Conservation (phyloP, 2,888 invertebrate species). For the Perdita meconis region DNA sequence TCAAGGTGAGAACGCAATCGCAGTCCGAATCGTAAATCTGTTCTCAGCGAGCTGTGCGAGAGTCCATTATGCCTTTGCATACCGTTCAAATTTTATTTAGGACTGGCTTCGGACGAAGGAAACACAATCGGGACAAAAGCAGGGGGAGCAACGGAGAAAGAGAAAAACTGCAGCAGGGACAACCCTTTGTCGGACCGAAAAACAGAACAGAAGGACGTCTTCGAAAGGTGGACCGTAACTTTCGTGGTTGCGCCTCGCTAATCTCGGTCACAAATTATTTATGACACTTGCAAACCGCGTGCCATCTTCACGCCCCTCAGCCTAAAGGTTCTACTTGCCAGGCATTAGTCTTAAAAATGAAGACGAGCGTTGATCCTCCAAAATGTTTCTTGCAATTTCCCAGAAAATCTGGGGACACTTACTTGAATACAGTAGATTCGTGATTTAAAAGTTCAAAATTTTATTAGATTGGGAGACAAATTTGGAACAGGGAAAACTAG, state of each 20-base stretch:
- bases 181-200: constrained; percentile 58
- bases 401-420: too few species aligned
- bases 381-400: neutral
- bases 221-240: constrained; percentile 66
- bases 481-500: too few species aligned
- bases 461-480: too few species aligned
- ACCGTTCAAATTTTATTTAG: constrained; percentile 70
- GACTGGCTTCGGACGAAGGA: constrained; percentile 39
- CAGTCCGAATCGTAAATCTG: constrained; percentile 51
- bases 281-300: constrained; percentile 62
- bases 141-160: neutral
- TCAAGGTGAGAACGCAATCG: constrained; percentile 2
- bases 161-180: neutral
- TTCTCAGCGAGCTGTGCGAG: constrained; percentile 33
- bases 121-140: constrained; percentile 21
- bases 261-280: constrained; percentile 75
- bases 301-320: constrained; percentile 4
- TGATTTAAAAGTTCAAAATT: too few species aligned
- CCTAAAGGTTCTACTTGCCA: constrained; percentile 12
- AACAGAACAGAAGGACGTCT: constrained; percentile 54
- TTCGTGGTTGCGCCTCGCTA: constrained; percentile 73
- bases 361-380: neutral
- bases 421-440: too few species aligned
- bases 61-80: constrained; percentile 59
- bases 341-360: constrained; percentile 48